phyloP scores from a whole-genome alignment of 2,888 invertebrate genomes.

The Lacanobia oleracea region DNA sequence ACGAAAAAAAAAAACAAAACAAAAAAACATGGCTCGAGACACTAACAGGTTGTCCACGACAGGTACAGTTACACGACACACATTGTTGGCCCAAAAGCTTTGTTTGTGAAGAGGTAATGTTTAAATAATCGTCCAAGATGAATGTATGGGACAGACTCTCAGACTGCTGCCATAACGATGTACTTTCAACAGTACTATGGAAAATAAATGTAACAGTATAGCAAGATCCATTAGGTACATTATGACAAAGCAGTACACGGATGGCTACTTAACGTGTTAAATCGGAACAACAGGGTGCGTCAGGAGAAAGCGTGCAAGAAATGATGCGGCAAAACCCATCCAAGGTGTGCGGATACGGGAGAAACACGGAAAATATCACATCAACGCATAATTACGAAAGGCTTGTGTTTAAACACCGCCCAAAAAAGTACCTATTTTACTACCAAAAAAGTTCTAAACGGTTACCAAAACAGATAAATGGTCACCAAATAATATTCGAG shows the following conservation, averaged over 20 bases:
- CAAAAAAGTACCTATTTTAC: too few species aligned
- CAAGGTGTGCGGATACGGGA: constrained; percentile 56
- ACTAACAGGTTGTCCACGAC: constrained; percentile 82
- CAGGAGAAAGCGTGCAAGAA: constrained; percentile 76
- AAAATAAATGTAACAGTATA: constrained; percentile 18
- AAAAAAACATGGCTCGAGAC: constrained; percentile 56
- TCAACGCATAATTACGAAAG: constrained; percentile 74
- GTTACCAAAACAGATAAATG: too few species aligned
- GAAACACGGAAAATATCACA: constrained; percentile 67
- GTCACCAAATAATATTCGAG: too few species aligned
- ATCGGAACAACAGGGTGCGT: constrained; percentile 67
- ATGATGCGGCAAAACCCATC: constrained; percentile 73
- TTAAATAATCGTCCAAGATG: constrained; percentile 54
- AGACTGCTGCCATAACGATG: constrained; percentile 22
- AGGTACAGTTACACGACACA: constrained; percentile 82
- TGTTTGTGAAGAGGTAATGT: constrained; percentile 60
- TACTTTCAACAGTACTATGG: constrained; percentile 1
- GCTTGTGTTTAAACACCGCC: too few species aligned
- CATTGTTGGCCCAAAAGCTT: constrained; percentile 73
- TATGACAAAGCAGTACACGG: constrained; percentile 44
- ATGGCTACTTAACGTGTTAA: constrained; percentile 58
- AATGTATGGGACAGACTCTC: constrained; percentile 32
- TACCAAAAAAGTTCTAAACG: too few species aligned
- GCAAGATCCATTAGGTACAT: constrained; percentile 11
- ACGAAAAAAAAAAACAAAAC: constrained; percentile 40